Base-by-base conservation (phyloP, 2,113 vertebrate genomes). In the Nothoprocta pentlandii region DNA sequence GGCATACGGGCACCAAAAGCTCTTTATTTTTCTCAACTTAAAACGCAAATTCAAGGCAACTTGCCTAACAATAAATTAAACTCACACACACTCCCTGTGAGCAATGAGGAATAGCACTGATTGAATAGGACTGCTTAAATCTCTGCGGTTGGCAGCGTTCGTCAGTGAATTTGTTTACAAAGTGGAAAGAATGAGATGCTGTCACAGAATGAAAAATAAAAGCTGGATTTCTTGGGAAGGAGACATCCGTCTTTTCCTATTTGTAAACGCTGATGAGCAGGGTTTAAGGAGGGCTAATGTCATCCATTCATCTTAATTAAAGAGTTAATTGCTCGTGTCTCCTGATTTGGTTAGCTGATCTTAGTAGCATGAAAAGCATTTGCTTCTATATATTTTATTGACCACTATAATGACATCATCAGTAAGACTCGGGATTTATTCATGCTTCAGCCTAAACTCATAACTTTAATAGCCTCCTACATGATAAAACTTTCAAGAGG, bases 281-380 rank as follows among this genome's bases (percentile, higher is more conserved):
- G 96, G 97, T 98, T 98, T 98, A 98, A 98, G 96, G 94, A 98
- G 97, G 97, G 97, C 97, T 98, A 98, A 98, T 98, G 97, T 97
- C 96, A 97, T 80, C 95, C 96, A 98, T 98, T 98, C 97, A 95
- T 98, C 98, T 98, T 98, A 98, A 98, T 98, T 98, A 98, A 98
- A 97, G 97, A 98, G 97, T 98, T 98, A 98, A 98, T 98, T 98
- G 98, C 97, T 98, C 95, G 76, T 97, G 97, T 89, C 97, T 98
- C 97, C 97, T 97, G 97, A 96, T 98, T 97, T 96, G 97, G 96
- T 97, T 97, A 97, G 97, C 94, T 68, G 91, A 97, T 97, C 96
- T 78, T 54, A 56, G 92, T 70, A 96, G 93, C 95, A 67, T 89
- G 95, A 90, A 87, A 85, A 97, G 95, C 36, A 8, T 95, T 97